Base-by-base conservation (phyloP, 2,797 vertebrate species). In the Bovichtus variegatus region DNA sequence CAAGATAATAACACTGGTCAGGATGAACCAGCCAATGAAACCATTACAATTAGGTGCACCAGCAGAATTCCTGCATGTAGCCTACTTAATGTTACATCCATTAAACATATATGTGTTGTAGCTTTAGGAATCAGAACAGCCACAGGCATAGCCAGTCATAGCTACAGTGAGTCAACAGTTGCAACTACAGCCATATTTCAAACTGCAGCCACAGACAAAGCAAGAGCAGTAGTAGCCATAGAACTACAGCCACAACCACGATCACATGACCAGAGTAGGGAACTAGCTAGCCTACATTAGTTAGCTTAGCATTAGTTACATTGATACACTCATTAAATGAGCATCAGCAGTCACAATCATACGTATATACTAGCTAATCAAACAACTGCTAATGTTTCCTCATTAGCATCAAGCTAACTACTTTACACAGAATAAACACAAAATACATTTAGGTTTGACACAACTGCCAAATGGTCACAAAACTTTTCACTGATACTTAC, bases 281-380 rank as follows among this genome's bases (percentile, higher is more conserved):
- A 38, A 11, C 12, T 8, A 51, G 16, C 6, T 47, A 40, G 57
- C 2, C 12, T 53, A 21, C 31, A 54, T 51, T 40, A 64, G 36
- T 49, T 55, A 41, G 60, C 47, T 47, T 75, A 60, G 50, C 19
- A 70, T 59, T 63, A 60, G 49, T 25, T 46, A 6, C 18, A 71
- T 27, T 41, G 8, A 36, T 50, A 6, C 36, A 21, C 15, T 21
- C 34, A 34, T 34, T 9, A 34, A 34, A 34, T 16, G 41, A 43
- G 29, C 29, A 29, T 29, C 29, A 29, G 4, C 13, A 15, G 43
- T 16, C 29, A 29, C 29, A 29, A 16, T 16, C 16, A 23, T 60
- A 23, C 34, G 9, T 13, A 31, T 12, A 15, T 12, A 25, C 29
- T n/a, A 34, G 41, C 27, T 36, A 46, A 25, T 3, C 6, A 18